Evolutionary conservation across 2,797 vertebrate species (phyloP), one percentile per base, ranked within the genome.

Genomic region (Masticophis lateralis): DNA sequence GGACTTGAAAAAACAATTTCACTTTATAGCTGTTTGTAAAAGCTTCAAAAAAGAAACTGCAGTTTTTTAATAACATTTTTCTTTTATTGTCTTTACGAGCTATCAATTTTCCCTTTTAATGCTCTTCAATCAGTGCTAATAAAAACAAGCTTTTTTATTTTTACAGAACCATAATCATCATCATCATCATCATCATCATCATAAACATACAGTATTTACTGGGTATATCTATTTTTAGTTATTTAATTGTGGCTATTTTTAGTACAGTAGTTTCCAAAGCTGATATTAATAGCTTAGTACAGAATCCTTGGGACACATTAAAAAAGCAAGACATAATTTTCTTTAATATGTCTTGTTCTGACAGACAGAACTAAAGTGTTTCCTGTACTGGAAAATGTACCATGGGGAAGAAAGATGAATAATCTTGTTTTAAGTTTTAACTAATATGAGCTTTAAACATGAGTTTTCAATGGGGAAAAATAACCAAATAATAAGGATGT

Each of bases 61-160:
- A 94, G 94, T 90, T 86, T 18, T 53, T 53, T 53, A 53, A 94
- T 91, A 94, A 51, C 56, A 53, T 95, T 94, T 16, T 79, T 13
- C n/a, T 91, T 79, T 91, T 57, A 20, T 14, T 43, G 37, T 94
- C 32, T 95, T 94, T 90, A 89, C 93, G 20, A 94, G 6, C 16
- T 93, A 93, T 94, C 95, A 95, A 89, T 96, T 95, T 93, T 86
- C 92, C 18, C 83, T 92, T 93, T 74, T 91, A 11, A 90, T 94
- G 27, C 14, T 95, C 59, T 94, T 95, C 56, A 37, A 79, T 16
- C 79, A 25, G 25, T 69, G 96, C 92, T 88, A 94, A 91, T 94
- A 83, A 92, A 93, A 79, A 5, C 2, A 91, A 20, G 88, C 7
- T 5, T 91, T 95, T 93, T 94, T 93, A 5, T 27, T 96, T 95